Evolutionary conservation across 1,140 invertebrate species (phyloP), one percentile per base, ranked within the genome.

Genomic region (Sycophila sp.): DNA sequence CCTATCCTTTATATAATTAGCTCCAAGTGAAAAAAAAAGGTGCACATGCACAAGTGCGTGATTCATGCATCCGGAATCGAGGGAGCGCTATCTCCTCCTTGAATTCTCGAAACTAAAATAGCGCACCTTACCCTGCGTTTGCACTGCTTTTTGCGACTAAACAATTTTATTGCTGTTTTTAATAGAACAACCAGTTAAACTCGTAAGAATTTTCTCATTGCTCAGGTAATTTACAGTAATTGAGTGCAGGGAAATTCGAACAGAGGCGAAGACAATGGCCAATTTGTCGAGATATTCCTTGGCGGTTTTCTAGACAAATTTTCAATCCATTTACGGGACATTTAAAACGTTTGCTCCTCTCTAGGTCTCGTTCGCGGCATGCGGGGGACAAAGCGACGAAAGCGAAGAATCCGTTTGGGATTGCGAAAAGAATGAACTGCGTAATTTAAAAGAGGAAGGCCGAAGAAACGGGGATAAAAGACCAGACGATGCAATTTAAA

Each of bases 51-150:
- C 49, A 40, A 38, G 32, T 32, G 49, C 28, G 38, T 67, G 64
- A 67, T 58, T 67, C 53, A 45, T 47, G 22, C 53, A 47, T 67
- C 64, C 53, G 53, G 53, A 67, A 45, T 67, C 19, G 22, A 55
- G n/a, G 24, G 11, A 66, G 8, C 15, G 2, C 34, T 10, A 15
- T 32, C 15, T 26, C 4, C 59, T 62, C 10, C 7, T 38, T 53
- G 30, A 26, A 34, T 26, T 36, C n/a, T 58, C 24, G 15, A 24
- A 58, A 24, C 19, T 56, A 38, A 56, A 56, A 24, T 56, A 56
- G 17, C 32, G 26, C n/a, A n/a, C n/a, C n/a, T 32, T 56, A 1
- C 47, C 17, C 47, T n/a, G 11, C 2, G 40, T 1, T 42, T 4
- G 19, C 8, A 17, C 40, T 42, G 19, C 13, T 42, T 42, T 42